Evolutionary conservation across 2,797 vertebrate species (phyloP).

Genomic region (Aplochiton taeniatus): DNA sequence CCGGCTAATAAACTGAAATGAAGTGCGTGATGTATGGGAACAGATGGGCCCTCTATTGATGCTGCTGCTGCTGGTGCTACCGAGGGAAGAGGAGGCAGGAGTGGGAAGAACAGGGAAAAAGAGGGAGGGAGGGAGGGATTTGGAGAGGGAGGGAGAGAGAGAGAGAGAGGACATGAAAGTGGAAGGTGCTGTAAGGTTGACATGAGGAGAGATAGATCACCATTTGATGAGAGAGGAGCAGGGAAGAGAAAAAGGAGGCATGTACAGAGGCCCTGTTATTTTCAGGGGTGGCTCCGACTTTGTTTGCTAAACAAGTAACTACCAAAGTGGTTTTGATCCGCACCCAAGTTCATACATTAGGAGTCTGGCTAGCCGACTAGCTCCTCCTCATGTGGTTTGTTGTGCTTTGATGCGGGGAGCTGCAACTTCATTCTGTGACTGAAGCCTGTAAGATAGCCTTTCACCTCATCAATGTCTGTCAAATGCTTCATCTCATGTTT

Average conservation of each 20-base stretch:
- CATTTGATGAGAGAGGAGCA: conserved; percentile 18
- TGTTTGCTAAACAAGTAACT: too few species aligned
- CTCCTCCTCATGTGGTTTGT: too few species aligned
- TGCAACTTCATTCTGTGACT: too few species aligned
- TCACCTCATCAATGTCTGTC: too few species aligned
- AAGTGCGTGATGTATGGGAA: conserved; percentile 89
- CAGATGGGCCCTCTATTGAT: conserved; percentile 88
- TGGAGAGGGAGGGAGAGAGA: conserved; percentile 17
- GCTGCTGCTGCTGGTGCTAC: conserved; percentile 34
- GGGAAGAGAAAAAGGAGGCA: not conserved
- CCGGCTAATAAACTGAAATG: conserved; percentile 93
- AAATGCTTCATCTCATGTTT: too few species aligned
- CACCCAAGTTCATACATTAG: too few species aligned
- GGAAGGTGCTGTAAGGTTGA: not conserved
- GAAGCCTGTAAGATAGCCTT: too few species aligned
- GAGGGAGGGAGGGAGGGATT: conserved; percentile 37
- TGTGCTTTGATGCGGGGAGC: too few species aligned
- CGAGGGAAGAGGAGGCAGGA: not conserved
- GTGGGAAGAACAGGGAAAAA: conserved; percentile 32
- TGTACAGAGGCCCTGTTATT: too few species aligned
- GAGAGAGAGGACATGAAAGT: conserved; percentile 23
- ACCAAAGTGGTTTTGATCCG: not conserved
- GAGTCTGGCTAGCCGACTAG: too few species aligned
- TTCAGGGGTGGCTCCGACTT: too few species aligned
- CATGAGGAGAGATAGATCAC: conserved; percentile 34